These are phyloP conservation scores for Heliocidaris tuberculata DNA, from an alignment of 35 echinoderm and acorn worm genomes.

Conservation along the genomic window DNA sequence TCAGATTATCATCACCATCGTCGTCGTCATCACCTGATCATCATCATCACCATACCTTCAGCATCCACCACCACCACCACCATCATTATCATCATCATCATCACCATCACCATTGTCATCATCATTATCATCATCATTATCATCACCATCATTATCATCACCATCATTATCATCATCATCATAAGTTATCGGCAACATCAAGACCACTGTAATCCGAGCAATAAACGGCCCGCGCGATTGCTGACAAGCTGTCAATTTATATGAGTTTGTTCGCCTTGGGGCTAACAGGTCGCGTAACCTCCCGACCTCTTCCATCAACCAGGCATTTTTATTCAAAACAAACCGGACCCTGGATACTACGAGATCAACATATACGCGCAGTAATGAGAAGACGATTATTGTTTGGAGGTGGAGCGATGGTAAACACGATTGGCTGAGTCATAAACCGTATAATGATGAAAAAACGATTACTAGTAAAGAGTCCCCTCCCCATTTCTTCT, in stretches of 20 bases:
- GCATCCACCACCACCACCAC: not conserved
- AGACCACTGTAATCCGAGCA: too few relatives aligned
- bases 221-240: not conserved
- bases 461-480: not conserved
- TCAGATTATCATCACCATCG: not conserved
- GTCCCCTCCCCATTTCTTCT: too few relatives aligned
- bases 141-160: too few relatives aligned
- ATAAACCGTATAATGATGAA: not conserved
- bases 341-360: not conserved
- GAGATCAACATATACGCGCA: too few relatives aligned
- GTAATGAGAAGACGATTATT: too few relatives aligned
- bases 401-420: too few relatives aligned
- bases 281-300: not conserved
- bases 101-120: not conserved
- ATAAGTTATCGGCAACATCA: not conserved
- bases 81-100: not conserved
- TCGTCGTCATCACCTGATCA: not conserved
- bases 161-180: too few relatives aligned
- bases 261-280: not conserved
- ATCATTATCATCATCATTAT: not conserved
- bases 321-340: not conserved
- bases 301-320: not conserved
- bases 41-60: not conserved
- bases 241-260: conserved; percentile 4
- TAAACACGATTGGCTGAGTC: not conserved